Conservation (phyloP, 2,113 vertebrate species). For the Alexandromys fortis region DNA sequence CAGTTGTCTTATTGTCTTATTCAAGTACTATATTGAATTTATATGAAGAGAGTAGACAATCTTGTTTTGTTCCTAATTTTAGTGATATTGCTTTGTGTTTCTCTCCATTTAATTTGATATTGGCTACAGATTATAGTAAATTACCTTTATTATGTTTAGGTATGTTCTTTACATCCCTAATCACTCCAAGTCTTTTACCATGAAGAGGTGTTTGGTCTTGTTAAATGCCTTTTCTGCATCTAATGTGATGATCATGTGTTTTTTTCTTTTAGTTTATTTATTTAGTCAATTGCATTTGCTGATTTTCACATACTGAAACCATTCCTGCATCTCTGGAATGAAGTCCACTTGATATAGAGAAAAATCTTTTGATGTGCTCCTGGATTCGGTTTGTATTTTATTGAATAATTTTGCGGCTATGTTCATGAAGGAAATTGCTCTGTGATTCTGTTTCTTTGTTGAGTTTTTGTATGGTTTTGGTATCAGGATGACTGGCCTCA, state of each 20-base stretch:
- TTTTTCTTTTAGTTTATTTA: neutral
- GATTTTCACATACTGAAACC: neutral
- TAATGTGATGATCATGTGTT: neutral
- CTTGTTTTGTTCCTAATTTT: neutral
- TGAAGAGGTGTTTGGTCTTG: neutral
- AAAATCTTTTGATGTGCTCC: neutral
- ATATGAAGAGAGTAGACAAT: neutral
- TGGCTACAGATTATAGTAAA: neutral
- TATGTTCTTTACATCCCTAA: neutral
- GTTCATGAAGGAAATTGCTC: neutral
- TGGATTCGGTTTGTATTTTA: neutral
- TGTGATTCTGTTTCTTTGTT: neutral
- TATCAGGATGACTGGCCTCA: neutral
- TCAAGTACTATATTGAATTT: neutral
- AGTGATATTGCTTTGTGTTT: neutral
- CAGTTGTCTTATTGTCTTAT: neutral
- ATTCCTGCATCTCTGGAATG: neutral
- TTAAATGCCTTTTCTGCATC: neutral
- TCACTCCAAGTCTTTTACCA: neutral
- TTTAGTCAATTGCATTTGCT: neutral
- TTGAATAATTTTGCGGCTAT: neutral
- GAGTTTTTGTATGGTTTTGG: neutral
- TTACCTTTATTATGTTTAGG: neutral
- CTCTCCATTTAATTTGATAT: neutral
- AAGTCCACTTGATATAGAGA: neutral